A percentile compares a stretch with the other conserved stretches of the same genome.
Evolutionary conservation across 1,140 invertebrate genomes (phyloP).

Genomic region (Zelostemma sp.): DNA sequence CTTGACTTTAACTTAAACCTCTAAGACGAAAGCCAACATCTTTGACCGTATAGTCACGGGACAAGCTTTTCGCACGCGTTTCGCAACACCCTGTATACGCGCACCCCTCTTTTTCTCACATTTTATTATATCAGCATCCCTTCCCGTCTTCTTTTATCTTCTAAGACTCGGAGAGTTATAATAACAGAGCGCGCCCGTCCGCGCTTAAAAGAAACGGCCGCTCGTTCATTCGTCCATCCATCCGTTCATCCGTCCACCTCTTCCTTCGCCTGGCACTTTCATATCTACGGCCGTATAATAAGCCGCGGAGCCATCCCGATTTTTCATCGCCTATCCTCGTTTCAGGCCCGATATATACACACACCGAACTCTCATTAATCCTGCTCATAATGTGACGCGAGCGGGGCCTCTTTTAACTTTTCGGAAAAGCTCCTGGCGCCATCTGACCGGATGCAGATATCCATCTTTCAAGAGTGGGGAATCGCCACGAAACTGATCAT

Average conservation of each 20-base stretch:
- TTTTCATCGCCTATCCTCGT: slow-evolving; percentile 54
- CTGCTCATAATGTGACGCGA: slow-evolving; percentile 27
- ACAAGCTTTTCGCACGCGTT: background rate
- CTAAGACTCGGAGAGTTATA: slow-evolving; percentile 52
- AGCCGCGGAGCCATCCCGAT: slow-evolving; percentile 46
- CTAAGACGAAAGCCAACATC: too few species aligned
- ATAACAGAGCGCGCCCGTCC: slow-evolving; percentile 66
- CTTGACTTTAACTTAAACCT: too few species aligned
- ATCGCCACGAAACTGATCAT: slow-evolving; percentile 29
- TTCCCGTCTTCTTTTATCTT: slow-evolving; percentile 36
- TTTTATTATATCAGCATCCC: slow-evolving; percentile 20
- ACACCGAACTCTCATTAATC: slow-evolving; percentile 32
- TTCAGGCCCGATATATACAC: slow-evolving; percentile 7
- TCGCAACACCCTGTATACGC: background rate
- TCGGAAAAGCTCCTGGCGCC: slow-evolving; percentile 56
- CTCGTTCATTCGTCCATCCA: slow-evolving; percentile 54
- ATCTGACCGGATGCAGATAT: slow-evolving; percentile 57
- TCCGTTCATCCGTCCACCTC: slow-evolving; percentile 54
- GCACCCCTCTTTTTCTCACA: slow-evolving; percentile 8
- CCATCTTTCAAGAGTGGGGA: slow-evolving; percentile 36
- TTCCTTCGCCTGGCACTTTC: slow-evolving; percentile 56
- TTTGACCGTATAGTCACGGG: too few species aligned
- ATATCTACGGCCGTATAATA: slow-evolving; percentile 31
- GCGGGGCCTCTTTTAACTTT: slow-evolving; percentile 28
- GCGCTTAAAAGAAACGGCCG: slow-evolving; percentile 58